Conservation (phyloP, 2,113 vertebrate species). For the Daphoenositta chrysoptera region DNA sequence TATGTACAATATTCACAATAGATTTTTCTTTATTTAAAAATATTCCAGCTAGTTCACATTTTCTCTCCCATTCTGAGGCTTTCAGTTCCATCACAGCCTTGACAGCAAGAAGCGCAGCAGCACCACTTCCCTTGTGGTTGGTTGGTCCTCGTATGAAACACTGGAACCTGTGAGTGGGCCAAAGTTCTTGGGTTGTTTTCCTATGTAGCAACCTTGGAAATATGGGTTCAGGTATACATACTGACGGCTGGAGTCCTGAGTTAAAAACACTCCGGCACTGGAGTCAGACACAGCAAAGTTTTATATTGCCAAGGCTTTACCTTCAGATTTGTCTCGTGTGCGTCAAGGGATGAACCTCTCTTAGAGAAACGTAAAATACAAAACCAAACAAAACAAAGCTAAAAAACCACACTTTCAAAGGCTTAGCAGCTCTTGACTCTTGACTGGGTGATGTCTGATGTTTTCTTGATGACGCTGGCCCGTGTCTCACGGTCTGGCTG, state of each 20-base stretch:
- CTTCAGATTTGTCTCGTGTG: slow-evolving; percentile 69
- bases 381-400: slow-evolving; percentile 66
- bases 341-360: slow-evolving; percentile 64
- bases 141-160: slow-evolving; percentile 73
- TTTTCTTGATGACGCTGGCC: slow-evolving; percentile 97
- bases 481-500: slow-evolving; percentile 82
- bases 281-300: slow-evolving; percentile 69
- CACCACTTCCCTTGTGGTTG: slow-evolving; percentile 54
- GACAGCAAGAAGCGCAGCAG: slow-evolving; percentile 68
- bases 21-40: slow-evolving; percentile 65
- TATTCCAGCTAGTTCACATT: slow-evolving; percentile 84
- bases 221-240: slow-evolving; percentile 59
- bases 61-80: slow-evolving; percentile 74
- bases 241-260: slow-evolving; percentile 78
- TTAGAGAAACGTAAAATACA: slow-evolving; percentile 70
- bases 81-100: slow-evolving; percentile 72
- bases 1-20: slow-evolving; percentile 89
- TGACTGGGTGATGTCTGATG: slow-evolving; percentile 88
- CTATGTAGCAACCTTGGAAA: slow-evolving; percentile 59
- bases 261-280: slow-evolving; percentile 70
- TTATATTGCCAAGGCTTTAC: slow-evolving; percentile 68
- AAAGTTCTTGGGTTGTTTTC: slow-evolving; percentile 34
- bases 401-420: slow-evolving; percentile 33
- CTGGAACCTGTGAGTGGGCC: slow-evolving; percentile 68
- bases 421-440: slow-evolving; percentile 85